phyloP scores from a whole-genome alignment of 2,888 invertebrate genomes.

The Trypoxylon attenuatum region DNA sequence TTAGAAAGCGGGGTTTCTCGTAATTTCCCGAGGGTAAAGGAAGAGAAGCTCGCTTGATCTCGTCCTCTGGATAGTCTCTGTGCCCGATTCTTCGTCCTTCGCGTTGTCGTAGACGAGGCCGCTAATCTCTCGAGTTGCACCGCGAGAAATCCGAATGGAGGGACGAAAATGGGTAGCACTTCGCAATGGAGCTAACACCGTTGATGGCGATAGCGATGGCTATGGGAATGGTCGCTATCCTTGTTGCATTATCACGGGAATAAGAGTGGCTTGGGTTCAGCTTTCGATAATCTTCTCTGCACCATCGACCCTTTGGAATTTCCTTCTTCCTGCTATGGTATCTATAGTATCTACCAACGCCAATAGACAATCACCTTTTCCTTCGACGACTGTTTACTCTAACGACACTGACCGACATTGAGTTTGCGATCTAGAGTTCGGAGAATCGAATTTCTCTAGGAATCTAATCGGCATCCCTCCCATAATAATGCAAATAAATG shows the following conservation, averaged over 20 bases:
- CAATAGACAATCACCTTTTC: no score
- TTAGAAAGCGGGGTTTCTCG: constrained; percentile 48
- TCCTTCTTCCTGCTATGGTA: no score
- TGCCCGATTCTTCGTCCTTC: constrained; percentile 15
- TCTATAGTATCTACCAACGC: no score
- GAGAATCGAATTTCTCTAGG: no score
- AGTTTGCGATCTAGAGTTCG: no score
- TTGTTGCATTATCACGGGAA: constrained; percentile 1
- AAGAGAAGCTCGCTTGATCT: constrained; percentile 49
- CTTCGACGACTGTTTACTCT: no score
- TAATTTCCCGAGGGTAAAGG: constrained; percentile 64
- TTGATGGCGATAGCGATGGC: background rate
- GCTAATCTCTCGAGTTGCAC: constrained; percentile 56
- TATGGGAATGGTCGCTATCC: background rate
- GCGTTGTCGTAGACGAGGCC: constrained; percentile 33
- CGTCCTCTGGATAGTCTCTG: constrained; percentile 35
- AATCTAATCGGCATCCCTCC: no score
- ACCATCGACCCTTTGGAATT: background rate
- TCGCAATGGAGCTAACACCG: constrained; percentile 11
- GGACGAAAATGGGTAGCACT: constrained; percentile 39
- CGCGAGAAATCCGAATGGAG: constrained; percentile 40
- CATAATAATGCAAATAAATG: no score
- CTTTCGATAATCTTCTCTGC: constrained; percentile 4
- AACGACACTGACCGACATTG: no score
- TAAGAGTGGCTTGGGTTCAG: background rate